Conservation (phyloP, 2,797 vertebrate species). For the Alca torda region DNA sequence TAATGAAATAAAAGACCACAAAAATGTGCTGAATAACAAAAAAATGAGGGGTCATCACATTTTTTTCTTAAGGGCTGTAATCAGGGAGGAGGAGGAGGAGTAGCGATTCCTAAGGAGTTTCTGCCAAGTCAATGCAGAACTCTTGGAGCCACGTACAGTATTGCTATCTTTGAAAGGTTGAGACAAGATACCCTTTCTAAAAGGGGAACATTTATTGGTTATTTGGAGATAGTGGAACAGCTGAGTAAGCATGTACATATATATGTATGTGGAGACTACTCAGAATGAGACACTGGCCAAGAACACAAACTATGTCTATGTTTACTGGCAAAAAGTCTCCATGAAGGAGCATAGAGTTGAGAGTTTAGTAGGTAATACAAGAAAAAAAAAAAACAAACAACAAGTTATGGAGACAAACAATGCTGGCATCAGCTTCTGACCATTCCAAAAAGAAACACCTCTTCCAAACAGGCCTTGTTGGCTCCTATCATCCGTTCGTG, state of each 20-base stretch:
- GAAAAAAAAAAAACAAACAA: not conserved
- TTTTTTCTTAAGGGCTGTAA: conserved; percentile 20
- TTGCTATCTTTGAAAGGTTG: not conserved
- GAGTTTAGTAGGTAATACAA: not conserved
- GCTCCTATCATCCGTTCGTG: not conserved
- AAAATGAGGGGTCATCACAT: conserved; percentile 50
- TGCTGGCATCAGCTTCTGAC: not conserved
- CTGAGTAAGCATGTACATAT: not conserved
- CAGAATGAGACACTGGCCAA: not conserved
- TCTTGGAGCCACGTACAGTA: not conserved
- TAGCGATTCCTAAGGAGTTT: not conserved
- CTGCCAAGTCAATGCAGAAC: conserved; percentile 21
- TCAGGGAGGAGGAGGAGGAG: conserved; percentile 28
- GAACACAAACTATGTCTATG: not conserved
- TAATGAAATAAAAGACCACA: conserved; percentile 15
- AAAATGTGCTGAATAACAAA: conserved; percentile 47
- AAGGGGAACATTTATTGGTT: not conserved
- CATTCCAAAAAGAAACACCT: not conserved
- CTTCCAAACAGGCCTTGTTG: not conserved
- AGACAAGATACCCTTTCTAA: not conserved
- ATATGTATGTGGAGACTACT: not conserved
- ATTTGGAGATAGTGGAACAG: not conserved
- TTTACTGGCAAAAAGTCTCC: not conserved
- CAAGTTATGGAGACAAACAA: not conserved
- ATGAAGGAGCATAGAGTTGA: not conserved